Evolutionary conservation across 2,113 vertebrate genomes (phyloP), one percentile per base, ranked within the genome.

Genomic region (Equus przewalskii): DNA sequence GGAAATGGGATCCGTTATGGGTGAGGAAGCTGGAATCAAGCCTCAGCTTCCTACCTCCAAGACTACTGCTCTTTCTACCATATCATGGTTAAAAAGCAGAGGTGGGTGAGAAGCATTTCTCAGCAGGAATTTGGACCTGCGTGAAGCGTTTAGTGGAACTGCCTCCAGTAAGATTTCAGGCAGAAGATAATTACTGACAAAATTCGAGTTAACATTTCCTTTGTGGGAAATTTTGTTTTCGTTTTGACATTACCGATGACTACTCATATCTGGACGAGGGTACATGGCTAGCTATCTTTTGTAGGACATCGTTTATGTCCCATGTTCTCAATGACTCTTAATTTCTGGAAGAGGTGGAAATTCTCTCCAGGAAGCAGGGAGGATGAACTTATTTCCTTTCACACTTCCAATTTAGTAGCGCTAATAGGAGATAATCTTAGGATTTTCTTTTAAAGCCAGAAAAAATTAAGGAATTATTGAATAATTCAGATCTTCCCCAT

Each of bases 301-400:
- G 0, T 28, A 70, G 54, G 80, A 9, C 80, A 24, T 58, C 84
- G 51, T 96, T 70, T 89, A 56, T 84, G 21, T 54, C 26, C 4
- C 14, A 0, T 72, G 11, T 83, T 87, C 73, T 91, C 75, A 75
- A 6, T 80, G 86, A 87, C 69, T 73, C 72, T 54, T 67, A 19
- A 28, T 96, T 96, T 96, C 92, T 97, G 65, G 51, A 97, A 91
- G 49, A 83, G 94, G 65, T 73, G 41, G 65, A 73, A 41, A 72
- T 90, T 96, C 78, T 97, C 36, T 30, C 24, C 75, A 76, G 93
- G 89, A 96, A 96, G 79, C 36, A 62, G 80, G n/a, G 73, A 89
- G 64, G 70, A 58, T 95, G 58, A 83, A 64, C 5, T 49, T 64
- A 26, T 2, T 96, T 94, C 96, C 94, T 98, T 90, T 90, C 30